Evolutionary conservation across 2,888 invertebrate genomes (phyloP), one percentile per base, ranked within the genome.

Genomic region (Scaptomyza cyrtandrae): DNA sequence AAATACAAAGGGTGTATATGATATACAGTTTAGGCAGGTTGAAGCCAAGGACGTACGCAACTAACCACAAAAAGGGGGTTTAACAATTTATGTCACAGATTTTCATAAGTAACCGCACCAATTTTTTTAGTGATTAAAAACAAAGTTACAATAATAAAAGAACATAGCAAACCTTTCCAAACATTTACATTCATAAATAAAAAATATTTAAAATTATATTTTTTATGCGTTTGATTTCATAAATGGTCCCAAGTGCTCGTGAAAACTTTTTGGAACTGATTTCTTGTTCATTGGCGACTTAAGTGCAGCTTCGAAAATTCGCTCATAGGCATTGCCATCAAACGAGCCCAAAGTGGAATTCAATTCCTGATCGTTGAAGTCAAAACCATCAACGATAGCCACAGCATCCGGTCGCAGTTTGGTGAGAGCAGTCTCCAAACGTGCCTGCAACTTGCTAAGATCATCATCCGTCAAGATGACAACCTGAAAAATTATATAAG

Each of bases 321-420:
- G 94, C 89, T 97, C 95, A 91, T 97, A 97, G 13, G 97, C 97
- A 78, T 96, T 95, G 0, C 97, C 97, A 91, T 97, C 97, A 90
- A 95, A 97, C 1, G 95, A 94, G 0, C 97, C 97, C 29, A 97
- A 91, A 0, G 96, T 94, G 1, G 97, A 97, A 53, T 94, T 94
- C 6, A 97, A 91, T 68, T 96, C 94, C 89, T 95, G 95, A 88
- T 97, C 97, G 14, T 94, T 93, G 43, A 96, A 94, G 90, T 98
- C 98, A 90, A 98, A 99, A 11, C 97, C 95, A 92, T 99, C 99
- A 0, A 98, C 98, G 33, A 99, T 93, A 0, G 96, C 95, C 0
- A 99, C 96, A 0, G 97, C 98, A 91, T 98, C 96, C 1, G 97
- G 97, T 43, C 98, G 94, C 41, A 99, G 93, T n/a, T 94, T 93